Evolutionary conservation across 2,888 invertebrate species (phyloP).

Genomic region (Macrophya alboannulata): DNA sequence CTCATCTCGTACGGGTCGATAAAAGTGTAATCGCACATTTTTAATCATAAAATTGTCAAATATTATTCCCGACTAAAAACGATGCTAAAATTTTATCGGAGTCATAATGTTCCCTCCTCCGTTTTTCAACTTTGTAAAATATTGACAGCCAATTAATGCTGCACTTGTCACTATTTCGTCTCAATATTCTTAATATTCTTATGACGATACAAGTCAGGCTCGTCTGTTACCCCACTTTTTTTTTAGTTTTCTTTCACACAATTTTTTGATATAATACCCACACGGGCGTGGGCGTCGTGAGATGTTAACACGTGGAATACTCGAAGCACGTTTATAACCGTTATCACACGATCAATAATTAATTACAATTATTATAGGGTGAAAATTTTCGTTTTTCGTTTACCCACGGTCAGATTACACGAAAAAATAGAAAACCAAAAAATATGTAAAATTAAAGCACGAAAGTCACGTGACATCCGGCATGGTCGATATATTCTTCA

Average conservation of each 20-base stretch:
- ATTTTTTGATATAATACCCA: not conserved
- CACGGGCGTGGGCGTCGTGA: conserved; percentile 1
- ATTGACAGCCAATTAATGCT: too few species aligned
- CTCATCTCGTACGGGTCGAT: conserved; percentile 69
- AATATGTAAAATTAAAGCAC: not conserved
- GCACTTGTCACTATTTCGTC: not conserved
- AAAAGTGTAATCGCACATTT: conserved; percentile 74
- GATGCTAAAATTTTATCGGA: not conserved
- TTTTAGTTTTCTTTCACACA: not conserved
- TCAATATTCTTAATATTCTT: not conserved
- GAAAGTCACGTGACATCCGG: conserved; percentile 9
- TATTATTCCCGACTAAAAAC: not conserved
- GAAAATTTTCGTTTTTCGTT: conserved; percentile 23
- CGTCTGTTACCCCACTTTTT: not conserved
- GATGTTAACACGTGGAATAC: conserved; percentile 20
- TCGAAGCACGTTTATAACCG: not conserved
- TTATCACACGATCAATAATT: conserved; percentile 42
- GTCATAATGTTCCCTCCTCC: not conserved
- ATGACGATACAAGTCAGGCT: not conserved
- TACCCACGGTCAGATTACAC: not conserved
- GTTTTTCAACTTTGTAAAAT: too few species aligned
- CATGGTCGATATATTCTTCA: not conserved
- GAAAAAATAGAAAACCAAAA: not conserved
- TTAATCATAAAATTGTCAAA: not conserved
- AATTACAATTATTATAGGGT: not conserved